A percentile compares a stretch with the other conserved stretches of the same genome.
Evolutionary conservation across 1,140 invertebrate species (phyloP).

Genomic region (Hormaphis cornu): DNA sequence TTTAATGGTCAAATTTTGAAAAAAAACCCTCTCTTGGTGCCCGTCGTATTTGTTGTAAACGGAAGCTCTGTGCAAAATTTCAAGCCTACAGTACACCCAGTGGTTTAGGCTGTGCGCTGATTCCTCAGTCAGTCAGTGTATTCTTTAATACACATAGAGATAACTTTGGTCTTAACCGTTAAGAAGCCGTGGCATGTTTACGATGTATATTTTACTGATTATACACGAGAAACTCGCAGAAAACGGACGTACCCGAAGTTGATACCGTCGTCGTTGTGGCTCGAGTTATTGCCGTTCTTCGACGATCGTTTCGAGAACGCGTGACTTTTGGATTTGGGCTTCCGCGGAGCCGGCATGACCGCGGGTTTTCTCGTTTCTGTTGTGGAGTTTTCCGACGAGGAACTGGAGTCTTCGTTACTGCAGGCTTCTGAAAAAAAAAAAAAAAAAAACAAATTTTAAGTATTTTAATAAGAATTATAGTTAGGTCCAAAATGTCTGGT

Average conservation of each 20-base stretch:
- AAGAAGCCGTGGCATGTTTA: not conserved
- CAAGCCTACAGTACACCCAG: no score
- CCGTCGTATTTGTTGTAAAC: no score
- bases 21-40: no score
- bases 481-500: no score
- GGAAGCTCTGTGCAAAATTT: no score
- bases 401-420: constrained; percentile 59
- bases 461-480: not conserved
- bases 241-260: constrained; percentile 59
- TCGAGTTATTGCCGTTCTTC: constrained; percentile 62
- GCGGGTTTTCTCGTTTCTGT: constrained; percentile 55
- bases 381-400: constrained; percentile 59
- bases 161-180: no score
- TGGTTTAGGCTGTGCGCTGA: no score
- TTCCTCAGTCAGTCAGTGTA: no score
- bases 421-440: constrained; percentile 21
- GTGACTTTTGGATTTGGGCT: constrained; percentile 52
- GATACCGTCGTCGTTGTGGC: constrained; percentile 69
- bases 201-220: not conserved
- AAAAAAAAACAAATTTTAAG: constrained; percentile 1
- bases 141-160: no score
- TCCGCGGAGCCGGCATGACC: constrained; percentile 48
- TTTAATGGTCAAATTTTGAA: no score
- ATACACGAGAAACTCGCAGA: not conserved
- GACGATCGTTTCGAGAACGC: constrained; percentile 53